These are phyloP conservation scores for Ornithorhynchus anatinus DNA, from an alignment of 2,113 vertebrate genomes.

Conservation along the genomic window DNA sequence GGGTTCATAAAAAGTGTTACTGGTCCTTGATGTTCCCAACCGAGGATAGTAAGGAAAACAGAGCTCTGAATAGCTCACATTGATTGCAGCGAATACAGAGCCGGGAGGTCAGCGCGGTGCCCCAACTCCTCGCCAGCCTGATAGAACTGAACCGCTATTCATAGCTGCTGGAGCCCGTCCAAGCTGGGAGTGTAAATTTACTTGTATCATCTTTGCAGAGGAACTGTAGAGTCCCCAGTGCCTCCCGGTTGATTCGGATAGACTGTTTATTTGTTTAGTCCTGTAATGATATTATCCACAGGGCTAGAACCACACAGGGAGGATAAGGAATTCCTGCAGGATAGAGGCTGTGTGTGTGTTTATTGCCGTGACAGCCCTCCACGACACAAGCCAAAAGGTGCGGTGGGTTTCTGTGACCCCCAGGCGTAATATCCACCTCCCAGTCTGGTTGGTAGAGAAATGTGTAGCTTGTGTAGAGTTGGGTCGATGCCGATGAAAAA, in stretches of 20 bases:
- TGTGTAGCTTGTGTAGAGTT: conserved; percentile 6
- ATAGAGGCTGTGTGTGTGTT: conserved; percentile 60
- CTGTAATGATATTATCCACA: conserved; percentile 82
- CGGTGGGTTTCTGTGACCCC: conserved; percentile 9
- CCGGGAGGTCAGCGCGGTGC: conserved; percentile 74
- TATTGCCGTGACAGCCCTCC: conserved; percentile 71
- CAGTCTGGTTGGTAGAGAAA: conserved; percentile 35
- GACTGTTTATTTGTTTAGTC: conserved; percentile 86
- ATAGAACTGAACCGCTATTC: conserved; percentile 82
- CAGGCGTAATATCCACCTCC: not conserved
- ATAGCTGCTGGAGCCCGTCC: conserved; percentile 71
- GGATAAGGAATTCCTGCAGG: conserved; percentile 71
- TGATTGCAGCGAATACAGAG: conserved; percentile 75
- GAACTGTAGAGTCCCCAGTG: conserved; percentile 64
- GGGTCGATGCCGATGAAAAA: not conserved
- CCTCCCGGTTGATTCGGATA: conserved; percentile 71
- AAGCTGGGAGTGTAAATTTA: conserved; percentile 78
- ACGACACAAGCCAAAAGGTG: conserved; percentile 74
- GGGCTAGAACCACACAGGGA: conserved; percentile 72
- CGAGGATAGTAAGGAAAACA: conserved; percentile 80
- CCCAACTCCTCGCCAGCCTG: conserved; percentile 66
- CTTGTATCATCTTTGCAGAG: conserved; percentile 74
- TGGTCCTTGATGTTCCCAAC: conserved; percentile 75
- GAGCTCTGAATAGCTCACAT: conserved; percentile 79
- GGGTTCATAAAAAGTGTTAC: conserved; percentile 77